Percentiles rank a stretch among this genome's conserved stretches.
phyloP scores from a whole-genome alignment of 2,113 vertebrate species.

The Periophthalmodon schlosseri region DNA sequence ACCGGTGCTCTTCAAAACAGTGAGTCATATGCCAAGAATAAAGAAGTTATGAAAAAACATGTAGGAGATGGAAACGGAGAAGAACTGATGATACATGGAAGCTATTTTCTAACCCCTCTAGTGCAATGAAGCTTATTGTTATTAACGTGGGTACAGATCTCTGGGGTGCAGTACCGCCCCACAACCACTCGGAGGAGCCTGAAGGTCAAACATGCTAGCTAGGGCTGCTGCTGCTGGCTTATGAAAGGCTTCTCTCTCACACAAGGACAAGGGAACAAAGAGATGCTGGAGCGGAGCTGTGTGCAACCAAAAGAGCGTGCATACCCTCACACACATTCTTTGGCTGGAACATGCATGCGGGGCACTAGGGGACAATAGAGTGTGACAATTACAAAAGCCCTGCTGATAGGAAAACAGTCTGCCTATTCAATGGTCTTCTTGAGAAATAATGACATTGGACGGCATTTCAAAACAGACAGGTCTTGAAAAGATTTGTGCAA shows the following conservation, averaged over 20 bases:
- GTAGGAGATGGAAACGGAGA: background rate
- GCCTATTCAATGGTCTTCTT: conserved; percentile 45
- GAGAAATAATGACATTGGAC: conserved; percentile 50
- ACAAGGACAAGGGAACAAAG: conserved; percentile 77
- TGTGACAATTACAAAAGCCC: conserved; percentile 59
- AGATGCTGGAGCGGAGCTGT: conserved; percentile 60
- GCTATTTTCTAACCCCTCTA: background rate
- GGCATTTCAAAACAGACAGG: conserved; percentile 33
- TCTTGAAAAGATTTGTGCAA: conserved; percentile 7
- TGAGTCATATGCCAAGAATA: background rate
- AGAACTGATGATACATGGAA: background rate
- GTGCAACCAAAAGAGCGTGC: conserved; percentile 20
- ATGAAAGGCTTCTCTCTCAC: conserved; percentile 69
- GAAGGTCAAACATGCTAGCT: conserved; percentile 77
- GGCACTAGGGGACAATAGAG: conserved; percentile 56
- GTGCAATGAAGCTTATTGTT: background rate
- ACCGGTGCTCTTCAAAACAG: background rate
- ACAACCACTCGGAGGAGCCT: conserved; percentile 67
- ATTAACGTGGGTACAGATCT: conserved; percentile 3
- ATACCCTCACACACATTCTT: conserved; percentile 36
- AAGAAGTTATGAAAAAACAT: background rate
- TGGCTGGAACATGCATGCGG: conserved; percentile 49
- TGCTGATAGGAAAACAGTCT: conserved; percentile 51
- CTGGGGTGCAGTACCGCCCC: conserved; percentile 44
- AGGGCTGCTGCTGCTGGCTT: conserved; percentile 57